Evolutionary conservation across 2,797 vertebrate species (phyloP), one percentile per base, ranked within the genome.

Genomic region (Oreochromis mossambicus): DNA sequence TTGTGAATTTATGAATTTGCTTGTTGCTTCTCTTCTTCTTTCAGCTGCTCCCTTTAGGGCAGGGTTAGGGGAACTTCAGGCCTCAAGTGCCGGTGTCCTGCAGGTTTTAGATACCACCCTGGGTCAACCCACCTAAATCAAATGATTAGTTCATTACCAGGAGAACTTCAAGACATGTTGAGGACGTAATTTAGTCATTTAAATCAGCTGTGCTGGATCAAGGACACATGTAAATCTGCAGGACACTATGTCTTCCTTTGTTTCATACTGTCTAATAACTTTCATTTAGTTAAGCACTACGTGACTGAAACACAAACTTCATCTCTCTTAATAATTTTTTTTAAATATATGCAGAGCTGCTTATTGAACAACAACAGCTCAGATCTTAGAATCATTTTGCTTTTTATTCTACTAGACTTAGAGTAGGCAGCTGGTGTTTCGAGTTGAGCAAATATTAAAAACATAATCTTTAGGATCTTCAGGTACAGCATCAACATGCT

Each of bases 241-340:
- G 7, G 54, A 56, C 54, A 56, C 7, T 14, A 9, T 56, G 8
- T 29, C 14, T 56, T 56, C 54, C 54, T 29, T 29, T 56, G 55
- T 58, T 58, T 58, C 8, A 58, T 34, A 34, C 29, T 34, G 29
- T 10, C 56, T 58, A 15, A 58, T 58, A 58, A 32, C 29, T 10
- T 58, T 32, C 55, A 58, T 10, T 32, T 14, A 58, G 55, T 58
- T 32, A 58, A 58, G 26, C 55, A 58, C 55, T 17, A 32, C 3
- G 3, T 32, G 21, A 26, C 12, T 54, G 52, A 14, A 54, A 54
- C 21, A 24, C 12, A 54, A 54, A 55, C 52, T 55, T 55, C 4
- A 7, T 26, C 21, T 26, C 1, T 24, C 52, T 54, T 54, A 26
- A 54, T 54, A 54, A 0, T 24, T 7, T 13, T 54, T 7, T 24